phyloP scores from a whole-genome alignment of 2,113 vertebrate genomes.

The Mohoua ochrocephala region DNA sequence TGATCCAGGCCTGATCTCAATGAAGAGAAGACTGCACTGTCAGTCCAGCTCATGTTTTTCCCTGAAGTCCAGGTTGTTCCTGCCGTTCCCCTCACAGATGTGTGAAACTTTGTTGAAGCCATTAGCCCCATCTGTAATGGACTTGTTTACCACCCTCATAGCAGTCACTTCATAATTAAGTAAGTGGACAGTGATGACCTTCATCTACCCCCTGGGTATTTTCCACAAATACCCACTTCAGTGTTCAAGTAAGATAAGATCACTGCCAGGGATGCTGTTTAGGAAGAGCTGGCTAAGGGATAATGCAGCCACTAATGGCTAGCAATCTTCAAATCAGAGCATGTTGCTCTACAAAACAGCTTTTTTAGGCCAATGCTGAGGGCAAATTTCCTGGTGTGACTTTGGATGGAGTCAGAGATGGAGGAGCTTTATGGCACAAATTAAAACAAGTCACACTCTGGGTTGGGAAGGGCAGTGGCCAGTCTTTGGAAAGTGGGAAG shows the following conservation, averaged over 20 bases:
- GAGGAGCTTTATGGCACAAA: not conserved
- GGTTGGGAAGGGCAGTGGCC: not conserved
- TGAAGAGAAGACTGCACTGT: not conserved
- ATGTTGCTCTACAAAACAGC: not conserved
- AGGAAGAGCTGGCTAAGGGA: not conserved
- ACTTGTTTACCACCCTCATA: not conserved
- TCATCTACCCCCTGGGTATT: not conserved
- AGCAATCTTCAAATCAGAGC: not conserved
- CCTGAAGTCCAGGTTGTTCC: not conserved
- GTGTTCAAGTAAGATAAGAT: not conserved
- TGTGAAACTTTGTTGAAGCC: not conserved
- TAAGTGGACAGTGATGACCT: not conserved
- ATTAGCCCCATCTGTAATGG: not conserved
- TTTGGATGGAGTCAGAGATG: not conserved
- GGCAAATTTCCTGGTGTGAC: not conserved
- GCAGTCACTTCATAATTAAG: not conserved
- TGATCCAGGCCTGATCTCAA: not conserved
- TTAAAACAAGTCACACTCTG: not conserved
- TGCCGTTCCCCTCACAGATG: not conserved
- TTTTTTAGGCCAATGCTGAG: not conserved
- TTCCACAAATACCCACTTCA: not conserved
- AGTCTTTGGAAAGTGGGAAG: not conserved
- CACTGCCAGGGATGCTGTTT: not conserved
- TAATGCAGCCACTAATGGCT: not conserved
- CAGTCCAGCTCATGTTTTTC: not conserved